Base-by-base conservation (phyloP, 2,797 vertebrate species). In the Falco berigora region DNA sequence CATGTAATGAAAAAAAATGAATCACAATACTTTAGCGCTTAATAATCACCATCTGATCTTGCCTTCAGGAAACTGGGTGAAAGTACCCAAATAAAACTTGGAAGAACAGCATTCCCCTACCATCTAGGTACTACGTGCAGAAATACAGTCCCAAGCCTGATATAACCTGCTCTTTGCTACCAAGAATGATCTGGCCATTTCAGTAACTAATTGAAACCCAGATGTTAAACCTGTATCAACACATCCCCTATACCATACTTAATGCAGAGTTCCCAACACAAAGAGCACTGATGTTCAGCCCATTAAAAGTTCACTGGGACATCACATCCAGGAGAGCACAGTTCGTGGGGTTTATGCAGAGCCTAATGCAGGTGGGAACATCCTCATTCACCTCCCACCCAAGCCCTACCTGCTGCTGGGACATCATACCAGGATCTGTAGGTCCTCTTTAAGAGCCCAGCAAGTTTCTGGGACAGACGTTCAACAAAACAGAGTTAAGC, bases 251-350 rank as follows among this genome's bases (percentile, higher is more conserved):
- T 17, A 15, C 11, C 5, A 6, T 27, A 21, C 14, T 36, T 53
- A 17, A 28, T 4, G 6, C 38, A 59, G 49, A 36, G 38, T 34
- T 66, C n/a, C 46, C 24, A 34, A 23, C 6, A n/a, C 17, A 30
- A 66, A 34, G 1, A 44, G 14, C 3, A 34, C 7, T 2, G 0
- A 8, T 56, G 8, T 30, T 69, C n/a, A 38, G 46, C 11, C 72
- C 71, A 4, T 17, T 36, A 42, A 6, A 38, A 17, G 38, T 42
- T 66, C 2, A 1, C 1, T 2, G 3, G 21, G 14, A 36, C 21
- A 19, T 25, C 27, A 20, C 1, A 0, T 17, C 36, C 38, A 28
- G 0, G 2, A 44, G 12, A 71, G 10, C 34, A 21, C 10, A 1
- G 0, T 71, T 46, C 23, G 6, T 8, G 8, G 9, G 21, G 28